These are phyloP conservation scores for Drosophila cardini DNA, from an alignment of 1,140 invertebrate genomes.

Conservation along the genomic window DNA sequence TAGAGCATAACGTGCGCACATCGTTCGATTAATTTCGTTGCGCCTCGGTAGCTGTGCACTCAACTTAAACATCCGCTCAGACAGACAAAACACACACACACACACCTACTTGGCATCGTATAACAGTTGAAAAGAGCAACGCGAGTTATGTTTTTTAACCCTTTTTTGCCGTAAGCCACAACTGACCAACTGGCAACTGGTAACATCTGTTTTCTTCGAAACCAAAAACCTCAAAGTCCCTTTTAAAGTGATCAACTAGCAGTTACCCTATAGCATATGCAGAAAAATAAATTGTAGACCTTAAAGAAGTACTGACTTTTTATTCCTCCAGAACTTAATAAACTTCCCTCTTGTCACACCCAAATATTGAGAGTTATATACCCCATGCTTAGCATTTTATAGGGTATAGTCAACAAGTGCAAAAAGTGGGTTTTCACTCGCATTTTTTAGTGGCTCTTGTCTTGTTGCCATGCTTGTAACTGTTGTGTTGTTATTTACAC, in stretches of 20 bases:
- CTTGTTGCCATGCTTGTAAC: conserved; percentile 50
- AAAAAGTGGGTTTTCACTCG: conserved; percentile 41
- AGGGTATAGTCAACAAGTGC: conserved; percentile 38
- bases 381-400: background rate
- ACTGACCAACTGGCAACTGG: conserved; percentile 50
- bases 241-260: background rate
- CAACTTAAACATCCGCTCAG: conserved; percentile 78
- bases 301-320: too few relatives aligned
- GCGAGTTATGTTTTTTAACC: conserved; percentile 32
- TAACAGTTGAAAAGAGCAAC: conserved; percentile 29
- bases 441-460: conserved; percentile 27
- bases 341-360: too few relatives aligned
- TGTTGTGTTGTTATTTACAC: conserved; percentile 44
- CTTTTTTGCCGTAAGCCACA: conserved; percentile 46
- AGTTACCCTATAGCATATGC: conserved; percentile 1
- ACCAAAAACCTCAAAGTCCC: conserved; percentile 17
- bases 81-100: conserved; percentile 18
- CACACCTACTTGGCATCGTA: conserved; percentile 24
- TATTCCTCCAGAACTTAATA: too few relatives aligned
- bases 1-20: conserved; percentile 60
- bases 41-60: conserved; percentile 81
- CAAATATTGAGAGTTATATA: background rate
- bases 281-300: too few relatives aligned
- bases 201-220: conserved; percentile 52
- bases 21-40: conserved; percentile 81